A percentile compares a stretch with the other conserved stretches of the same genome.
These are phyloP conservation scores for Plemyria rubiginata DNA, from an alignment of 2,888 invertebrate species.

Conservation along the genomic window DNA sequence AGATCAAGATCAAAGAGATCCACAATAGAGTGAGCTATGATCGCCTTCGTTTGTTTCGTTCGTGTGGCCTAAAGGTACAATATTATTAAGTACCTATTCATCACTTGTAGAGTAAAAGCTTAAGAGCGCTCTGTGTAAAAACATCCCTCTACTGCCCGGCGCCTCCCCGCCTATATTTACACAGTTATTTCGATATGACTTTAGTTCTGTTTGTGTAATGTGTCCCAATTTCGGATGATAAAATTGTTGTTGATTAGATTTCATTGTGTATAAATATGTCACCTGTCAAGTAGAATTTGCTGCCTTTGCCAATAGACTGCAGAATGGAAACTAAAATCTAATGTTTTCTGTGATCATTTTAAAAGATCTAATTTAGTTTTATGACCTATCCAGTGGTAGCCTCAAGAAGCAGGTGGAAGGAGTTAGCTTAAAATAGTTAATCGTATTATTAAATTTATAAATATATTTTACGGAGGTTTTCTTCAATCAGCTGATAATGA, in stretches of 20 bases:
- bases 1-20: neutral
- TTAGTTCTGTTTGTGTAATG: slow-evolving; percentile 26
- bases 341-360: too few relatives aligned
- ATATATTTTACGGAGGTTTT: too few relatives aligned
- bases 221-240: slow-evolving; percentile 37
- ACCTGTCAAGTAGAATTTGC: slow-evolving; percentile 17
- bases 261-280: slow-evolving; percentile 30
- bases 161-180: slow-evolving; percentile 28
- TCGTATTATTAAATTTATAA: too few relatives aligned
- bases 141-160: slow-evolving; percentile 16
- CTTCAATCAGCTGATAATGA: too few relatives aligned
- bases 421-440: too few relatives aligned
- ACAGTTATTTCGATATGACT: slow-evolving; percentile 31
- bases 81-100: neutral
- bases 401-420: too few relatives aligned
- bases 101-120: neutral
- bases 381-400: too few relatives aligned
- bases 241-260: slow-evolving; percentile 30
- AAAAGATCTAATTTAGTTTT: too few relatives aligned
- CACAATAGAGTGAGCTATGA: neutral
- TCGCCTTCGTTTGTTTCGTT: too few relatives aligned
- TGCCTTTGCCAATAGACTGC: neutral
- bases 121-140: neutral
- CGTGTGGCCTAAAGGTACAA: too few relatives aligned
- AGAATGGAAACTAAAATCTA: too few relatives aligned